Evolutionary conservation across 2,113 vertebrate genomes (phyloP).

Genomic region (Cinclus mexicanus): DNA sequence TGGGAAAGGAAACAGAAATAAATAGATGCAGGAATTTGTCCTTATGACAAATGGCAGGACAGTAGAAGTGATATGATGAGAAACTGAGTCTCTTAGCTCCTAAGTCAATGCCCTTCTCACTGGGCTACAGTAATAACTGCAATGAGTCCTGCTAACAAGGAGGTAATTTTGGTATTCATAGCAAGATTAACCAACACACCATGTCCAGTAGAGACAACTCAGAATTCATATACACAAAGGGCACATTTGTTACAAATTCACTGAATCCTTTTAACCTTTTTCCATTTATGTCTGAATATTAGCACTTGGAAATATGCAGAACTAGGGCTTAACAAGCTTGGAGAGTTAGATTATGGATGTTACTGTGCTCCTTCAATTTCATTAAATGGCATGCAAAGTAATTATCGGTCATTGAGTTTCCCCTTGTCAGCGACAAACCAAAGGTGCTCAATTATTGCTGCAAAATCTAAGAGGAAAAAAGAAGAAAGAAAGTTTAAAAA

Average conservation of each 20-base stretch:
- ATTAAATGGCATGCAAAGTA: constrained; percentile 2
- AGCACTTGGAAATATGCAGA: constrained; percentile 11
- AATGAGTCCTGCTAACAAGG: not conserved
- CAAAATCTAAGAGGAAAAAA: not conserved
- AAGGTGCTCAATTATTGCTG: not conserved
- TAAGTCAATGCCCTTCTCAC: constrained; percentile 22
- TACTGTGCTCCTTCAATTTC: constrained; percentile 22
- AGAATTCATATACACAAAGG: constrained; percentile 55
- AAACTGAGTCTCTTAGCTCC: not conserved
- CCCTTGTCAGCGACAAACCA: not conserved
- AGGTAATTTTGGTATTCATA: constrained; percentile 58
- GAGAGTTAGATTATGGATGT: constrained; percentile 32
- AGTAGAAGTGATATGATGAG: not conserved
- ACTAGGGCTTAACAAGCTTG: constrained; percentile 19
- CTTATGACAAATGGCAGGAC: not conserved
- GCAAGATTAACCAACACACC: constrained; percentile 35
- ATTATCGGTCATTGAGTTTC: constrained; percentile 33
- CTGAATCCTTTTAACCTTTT: constrained; percentile 64
- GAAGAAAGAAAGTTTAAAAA: not conserved
- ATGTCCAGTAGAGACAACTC: not conserved
- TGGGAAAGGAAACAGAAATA: not conserved
- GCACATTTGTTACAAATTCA: constrained; percentile 40
- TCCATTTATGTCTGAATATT: constrained; percentile 53
- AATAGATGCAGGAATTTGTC: not conserved
- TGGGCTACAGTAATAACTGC: constrained; percentile 4